phyloP scores from a whole-genome alignment of 2,888 invertebrate species.

The Oscheius myriophilus region DNA sequence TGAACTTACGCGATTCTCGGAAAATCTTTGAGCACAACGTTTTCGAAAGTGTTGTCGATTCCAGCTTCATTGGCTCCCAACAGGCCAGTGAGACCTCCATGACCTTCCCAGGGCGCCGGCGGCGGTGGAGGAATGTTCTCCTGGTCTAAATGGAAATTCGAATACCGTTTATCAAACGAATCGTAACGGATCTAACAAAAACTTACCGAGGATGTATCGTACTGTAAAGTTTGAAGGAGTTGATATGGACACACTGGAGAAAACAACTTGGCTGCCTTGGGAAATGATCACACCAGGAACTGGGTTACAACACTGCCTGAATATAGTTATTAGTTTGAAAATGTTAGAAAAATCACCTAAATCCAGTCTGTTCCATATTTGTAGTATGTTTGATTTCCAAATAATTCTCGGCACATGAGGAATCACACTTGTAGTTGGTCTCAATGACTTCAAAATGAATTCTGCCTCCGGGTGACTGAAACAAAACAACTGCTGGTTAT shows the following conservation, averaged over 20 bases:
- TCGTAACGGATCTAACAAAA: not conserved
- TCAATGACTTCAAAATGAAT: slow-evolving; percentile 56
- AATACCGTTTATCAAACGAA: not conserved
- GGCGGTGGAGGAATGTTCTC: slow-evolving; percentile 40
- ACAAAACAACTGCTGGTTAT: not conserved
- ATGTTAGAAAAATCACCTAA: no score
- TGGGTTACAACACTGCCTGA: slow-evolving; percentile 58
- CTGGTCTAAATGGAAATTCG: slow-evolving; percentile 18
- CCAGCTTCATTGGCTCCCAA: slow-evolving; percentile 54
- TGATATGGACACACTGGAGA: slow-evolving; percentile 41
- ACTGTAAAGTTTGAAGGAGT: slow-evolving; percentile 56
- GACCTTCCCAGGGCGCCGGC: slow-evolving; percentile 55
- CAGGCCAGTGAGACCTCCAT: slow-evolving; percentile 53
- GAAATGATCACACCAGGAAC: slow-evolving; percentile 54
- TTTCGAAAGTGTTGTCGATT: slow-evolving; percentile 59
- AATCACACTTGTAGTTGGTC: slow-evolving; percentile 52
- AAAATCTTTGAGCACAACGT: slow-evolving; percentile 50
- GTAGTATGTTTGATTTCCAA: slow-evolving; percentile 52
- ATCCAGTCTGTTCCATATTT: slow-evolving; percentile 55
- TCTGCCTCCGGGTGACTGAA: slow-evolving; percentile 44
- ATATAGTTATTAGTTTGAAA: no score
- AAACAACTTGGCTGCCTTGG: slow-evolving; percentile 43
- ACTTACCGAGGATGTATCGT: slow-evolving; percentile 48
- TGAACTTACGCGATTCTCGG: slow-evolving; percentile 35
- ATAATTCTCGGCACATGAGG: slow-evolving; percentile 57